A percentile compares a stretch with the other conserved stretches of the same genome.
Conservation (phyloP, 1,140 invertebrate genomes). For the Apis laboriosa region DNA sequence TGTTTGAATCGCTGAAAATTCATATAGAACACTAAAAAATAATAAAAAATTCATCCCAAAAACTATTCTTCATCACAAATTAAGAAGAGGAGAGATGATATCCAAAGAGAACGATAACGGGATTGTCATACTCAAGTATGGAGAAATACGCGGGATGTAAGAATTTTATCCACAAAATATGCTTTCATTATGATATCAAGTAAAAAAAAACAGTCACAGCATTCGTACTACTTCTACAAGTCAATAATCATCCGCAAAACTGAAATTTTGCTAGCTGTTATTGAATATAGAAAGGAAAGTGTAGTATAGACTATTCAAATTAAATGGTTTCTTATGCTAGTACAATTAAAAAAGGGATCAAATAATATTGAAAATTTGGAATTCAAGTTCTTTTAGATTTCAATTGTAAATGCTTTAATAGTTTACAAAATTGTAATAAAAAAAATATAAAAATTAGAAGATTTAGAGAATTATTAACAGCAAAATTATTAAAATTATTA, state of each 20-base stretch:
- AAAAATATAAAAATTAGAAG: too few species aligned
- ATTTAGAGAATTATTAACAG: too few species aligned
- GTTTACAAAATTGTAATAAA: too few species aligned
- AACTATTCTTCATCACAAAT: too few species aligned
- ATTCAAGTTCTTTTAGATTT: too few species aligned
- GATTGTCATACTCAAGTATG: conserved; percentile 70
- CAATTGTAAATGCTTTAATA: too few species aligned
- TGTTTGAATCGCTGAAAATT: conserved; percentile 73
- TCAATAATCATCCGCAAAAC: conserved; percentile 34
- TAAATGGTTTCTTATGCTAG: conserved; percentile 66
- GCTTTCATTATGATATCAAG: too few species aligned
- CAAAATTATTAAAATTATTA: too few species aligned
- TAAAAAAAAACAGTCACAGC: neutral
- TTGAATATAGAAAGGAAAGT: conserved; percentile 42
- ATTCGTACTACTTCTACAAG: conserved; percentile 34
- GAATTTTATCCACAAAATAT: too few species aligned
- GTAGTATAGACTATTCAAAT: conserved; percentile 55
- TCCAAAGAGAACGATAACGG: too few species aligned
- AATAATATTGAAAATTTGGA: conserved; percentile 62
- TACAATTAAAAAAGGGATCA: conserved; percentile 66
- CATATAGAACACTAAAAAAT: conserved; percentile 75
- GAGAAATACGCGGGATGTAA: conserved; percentile 55
- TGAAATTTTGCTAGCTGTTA: conserved; percentile 60
- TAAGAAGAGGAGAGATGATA: too few species aligned
- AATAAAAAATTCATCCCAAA: conserved; percentile 59